Base-by-base conservation (phyloP, 2,888 invertebrate genomes). In the Metalampra italica region DNA sequence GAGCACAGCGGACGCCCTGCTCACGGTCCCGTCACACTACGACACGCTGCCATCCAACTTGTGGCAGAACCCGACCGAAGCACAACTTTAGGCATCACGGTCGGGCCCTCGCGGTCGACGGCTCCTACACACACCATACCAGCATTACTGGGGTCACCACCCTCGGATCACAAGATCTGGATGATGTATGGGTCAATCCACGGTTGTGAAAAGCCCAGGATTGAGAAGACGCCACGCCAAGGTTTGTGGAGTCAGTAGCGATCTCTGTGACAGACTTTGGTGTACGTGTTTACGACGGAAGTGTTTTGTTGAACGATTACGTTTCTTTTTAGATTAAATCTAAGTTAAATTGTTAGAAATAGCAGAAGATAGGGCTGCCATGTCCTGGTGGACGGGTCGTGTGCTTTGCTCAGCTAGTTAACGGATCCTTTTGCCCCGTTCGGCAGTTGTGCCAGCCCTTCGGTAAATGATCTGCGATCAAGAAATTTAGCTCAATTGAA, bases 11-110 rank as follows among this genome's bases (percentile, higher is more conserved):
- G 95, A 95, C 59, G 95, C 95, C 3, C 78, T 95, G 51, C 80
- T 92, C 50, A 95, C 95, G 0, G 93, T 95, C 15, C 95, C 95
- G 0, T 92, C 92, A 3, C 95, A 95, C 81, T 94, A 92, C 70
- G 93, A 94, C 78, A 90, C 90, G 13, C 75, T 92, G 7, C 86
- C 90, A 1, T 90, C 90, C 7, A 88, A 89, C 66, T 59, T 90
- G 47, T 89, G 90, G 90, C 90, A 86, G 61, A 82, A 65, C 62
- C 58, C 82, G 11, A 51, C 73, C n/a, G 86, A 87, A 57, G 78
- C 86, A 61, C 82, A 86, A 67, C 71, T 86, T 75, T 88, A 88
- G 84, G 64, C 75, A 43, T 37, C 53, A 50, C 38, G 30, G 60
- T 42, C 57, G 75, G 75, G 76, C 78, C 59, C 46, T 57, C 54